A percentile compares a stretch with the other conserved stretches of the same genome.
Evolutionary conservation across 2,888 invertebrate genomes (phyloP).

Genomic region (Diarsia mendica): DNA sequence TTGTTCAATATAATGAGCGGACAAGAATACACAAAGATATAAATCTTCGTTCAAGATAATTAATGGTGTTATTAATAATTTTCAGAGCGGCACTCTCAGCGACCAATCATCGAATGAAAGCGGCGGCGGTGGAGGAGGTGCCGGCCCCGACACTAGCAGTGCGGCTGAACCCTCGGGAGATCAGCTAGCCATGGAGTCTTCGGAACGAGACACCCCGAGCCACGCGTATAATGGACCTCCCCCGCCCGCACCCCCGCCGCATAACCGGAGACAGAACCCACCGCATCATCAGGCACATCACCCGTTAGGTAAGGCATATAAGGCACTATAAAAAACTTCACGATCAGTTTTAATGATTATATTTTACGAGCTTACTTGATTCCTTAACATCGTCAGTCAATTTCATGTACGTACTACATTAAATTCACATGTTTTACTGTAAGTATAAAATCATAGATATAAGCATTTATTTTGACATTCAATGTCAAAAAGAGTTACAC

Average conservation of each 20-base stretch:
- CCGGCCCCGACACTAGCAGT: conserved; percentile 90
- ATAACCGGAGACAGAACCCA: conserved; percentile 94
- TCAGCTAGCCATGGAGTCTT: conserved; percentile 93
- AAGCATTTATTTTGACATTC: neutral
- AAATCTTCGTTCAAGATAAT: conserved; percentile 22
- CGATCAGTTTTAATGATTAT: neutral
- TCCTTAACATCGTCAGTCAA: neutral
- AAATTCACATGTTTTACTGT: neutral
- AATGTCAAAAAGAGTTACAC: neutral
- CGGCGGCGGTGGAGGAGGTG: conserved; percentile 89
- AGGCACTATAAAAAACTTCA: neutral
- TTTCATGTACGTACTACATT: neutral
- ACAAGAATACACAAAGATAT: conserved; percentile 4
- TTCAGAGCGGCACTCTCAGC: conserved; percentile 84
- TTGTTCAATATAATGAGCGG: conserved; percentile 7
- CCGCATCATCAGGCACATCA: conserved; percentile 91
- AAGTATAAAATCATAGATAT: neutral
- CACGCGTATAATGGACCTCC: conserved; percentile 89
- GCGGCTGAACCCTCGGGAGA: conserved; percentile 91
- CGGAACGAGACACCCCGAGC: conserved; percentile 91
- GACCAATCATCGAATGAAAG: conserved; percentile 88
- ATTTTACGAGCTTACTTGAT: neutral
- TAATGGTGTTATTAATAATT: conserved; percentile 63
- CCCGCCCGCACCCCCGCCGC: conserved; percentile 91
- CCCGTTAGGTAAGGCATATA: conserved; percentile 82